A percentile compares a stretch with the other conserved stretches of the same genome.
Conservation (phyloP, 1,140 invertebrate species). For the Bursaphelenchus mucronatus region DNA sequence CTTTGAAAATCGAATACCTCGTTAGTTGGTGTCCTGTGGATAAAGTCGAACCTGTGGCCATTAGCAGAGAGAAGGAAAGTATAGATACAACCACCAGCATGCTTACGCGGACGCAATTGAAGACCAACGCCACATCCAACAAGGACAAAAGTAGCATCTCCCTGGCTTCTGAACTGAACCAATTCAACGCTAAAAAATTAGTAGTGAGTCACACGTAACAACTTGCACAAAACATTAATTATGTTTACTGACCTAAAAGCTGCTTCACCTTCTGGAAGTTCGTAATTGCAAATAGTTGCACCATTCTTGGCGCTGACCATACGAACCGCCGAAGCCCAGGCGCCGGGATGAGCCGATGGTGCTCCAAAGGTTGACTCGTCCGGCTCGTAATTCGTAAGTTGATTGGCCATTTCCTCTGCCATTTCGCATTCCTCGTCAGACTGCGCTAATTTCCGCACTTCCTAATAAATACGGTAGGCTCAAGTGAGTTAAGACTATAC, state of each 20-base stretch:
- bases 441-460: constrained; percentile 94
- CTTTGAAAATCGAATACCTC: constrained; percentile 68
- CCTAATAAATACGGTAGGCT: constrained; percentile 61
- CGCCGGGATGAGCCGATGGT: constrained; percentile 86
- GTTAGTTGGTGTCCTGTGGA: constrained; percentile 89
- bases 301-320: constrained; percentile 83
- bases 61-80: constrained; percentile 69
- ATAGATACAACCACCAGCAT: constrained; percentile 76
- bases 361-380: constrained; percentile 89
- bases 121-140: constrained; percentile 86
- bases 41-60: constrained; percentile 76
- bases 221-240: neutral
- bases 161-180: constrained; percentile 70
- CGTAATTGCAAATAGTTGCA: constrained; percentile 73
- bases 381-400: constrained; percentile 86
- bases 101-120: constrained; percentile 77
- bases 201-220: neutral
- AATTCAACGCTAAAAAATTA: constrained; percentile 67
- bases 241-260: constrained; percentile 71
- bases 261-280: constrained; percentile 91
- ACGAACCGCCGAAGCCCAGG: constrained; percentile 92
- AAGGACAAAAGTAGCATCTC: constrained; percentile 73
- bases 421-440: constrained; percentile 82
- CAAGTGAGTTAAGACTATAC: constrained; percentile 59
- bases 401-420: constrained; percentile 91